These are phyloP conservation scores for Dugesia japonica DNA, from an alignment of 2,888 invertebrate genomes.

Conservation along the genomic window DNA sequence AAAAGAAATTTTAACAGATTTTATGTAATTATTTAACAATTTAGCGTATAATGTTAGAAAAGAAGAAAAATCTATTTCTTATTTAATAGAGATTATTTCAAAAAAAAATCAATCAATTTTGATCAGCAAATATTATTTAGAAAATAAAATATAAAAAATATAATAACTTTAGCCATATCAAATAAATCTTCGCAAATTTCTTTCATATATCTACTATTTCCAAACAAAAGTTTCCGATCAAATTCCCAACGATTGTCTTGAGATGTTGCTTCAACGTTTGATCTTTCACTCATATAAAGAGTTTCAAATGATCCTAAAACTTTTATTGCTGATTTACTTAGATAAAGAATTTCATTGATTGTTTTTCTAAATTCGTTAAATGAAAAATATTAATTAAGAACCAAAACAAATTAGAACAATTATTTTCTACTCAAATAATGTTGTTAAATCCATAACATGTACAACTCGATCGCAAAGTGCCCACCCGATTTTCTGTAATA, in stretches of 20 bases:
- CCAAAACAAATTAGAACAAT: background rate
- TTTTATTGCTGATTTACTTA: conserved; percentile 13
- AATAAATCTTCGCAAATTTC: conserved; percentile 63
- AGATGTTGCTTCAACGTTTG: conserved; percentile 68
- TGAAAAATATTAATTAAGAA: background rate
- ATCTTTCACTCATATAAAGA: conserved; percentile 45
- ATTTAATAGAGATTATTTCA: background rate
- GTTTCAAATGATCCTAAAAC: conserved; percentile 10
- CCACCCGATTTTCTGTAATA: conserved; percentile 67
- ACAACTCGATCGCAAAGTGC: conserved; percentile 64
- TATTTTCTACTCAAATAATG: conserved; percentile 58
- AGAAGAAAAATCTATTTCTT: too few relatives aligned
- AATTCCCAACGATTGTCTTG: conserved; percentile 78
- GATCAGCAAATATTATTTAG: background rate
- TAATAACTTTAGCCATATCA: conserved; percentile 57
- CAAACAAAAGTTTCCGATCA: conserved; percentile 64
- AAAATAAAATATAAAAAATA: background rate
- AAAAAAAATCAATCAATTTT: background rate
- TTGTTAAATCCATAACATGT: conserved; percentile 57
- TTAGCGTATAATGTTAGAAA: too few relatives aligned
- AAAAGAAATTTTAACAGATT: too few relatives aligned
- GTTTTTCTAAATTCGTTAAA: background rate
- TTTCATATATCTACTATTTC: conserved; percentile 67
- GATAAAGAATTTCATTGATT: conserved; percentile 20
- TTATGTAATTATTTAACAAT: too few relatives aligned